These are phyloP conservation scores for Polydrusus cervinus DNA, from an alignment of 2,888 invertebrate species.

Conservation along the genomic window DNA sequence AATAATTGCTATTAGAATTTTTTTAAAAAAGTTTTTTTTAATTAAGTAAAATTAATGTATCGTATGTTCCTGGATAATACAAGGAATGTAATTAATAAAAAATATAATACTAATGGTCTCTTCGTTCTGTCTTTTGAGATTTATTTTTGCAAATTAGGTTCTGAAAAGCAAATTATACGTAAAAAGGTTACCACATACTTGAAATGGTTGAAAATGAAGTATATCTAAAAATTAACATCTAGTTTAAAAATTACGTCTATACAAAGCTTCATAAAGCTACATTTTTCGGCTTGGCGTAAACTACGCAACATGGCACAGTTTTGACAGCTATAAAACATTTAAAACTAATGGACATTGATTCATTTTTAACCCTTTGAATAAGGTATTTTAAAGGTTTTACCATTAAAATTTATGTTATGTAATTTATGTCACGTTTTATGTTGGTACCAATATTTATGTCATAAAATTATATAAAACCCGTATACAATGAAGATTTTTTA, in stretches of 20 bases:
- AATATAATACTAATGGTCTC: constrained; percentile 3
- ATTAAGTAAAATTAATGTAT: background rate
- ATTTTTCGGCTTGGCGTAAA: constrained; percentile 35
- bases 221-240: constrained; percentile 11
- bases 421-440: too few relatives aligned
- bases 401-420: background rate
- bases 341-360: constrained; percentile 46
- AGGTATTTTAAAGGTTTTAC: background rate
- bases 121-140: too few relatives aligned
- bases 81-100: background rate
- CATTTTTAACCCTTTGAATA: constrained; percentile 54
- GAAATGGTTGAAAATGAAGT: background rate
- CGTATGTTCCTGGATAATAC: too few relatives aligned
- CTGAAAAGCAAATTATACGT: background rate
- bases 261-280: constrained; percentile 22
- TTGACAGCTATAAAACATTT: constrained; percentile 37
- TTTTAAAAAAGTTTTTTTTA: background rate
- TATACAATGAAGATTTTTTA: too few relatives aligned
- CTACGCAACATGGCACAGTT: constrained; percentile 39
- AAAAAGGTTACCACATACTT: too few relatives aligned
- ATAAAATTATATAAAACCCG: too few relatives aligned
- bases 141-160: background rate
- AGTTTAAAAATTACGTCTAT: constrained; percentile 23
- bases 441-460: too few relatives aligned
- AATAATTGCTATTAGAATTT: background rate